Conservation (phyloP, 2,113 vertebrate genomes). For the Willisornis vidua region DNA sequence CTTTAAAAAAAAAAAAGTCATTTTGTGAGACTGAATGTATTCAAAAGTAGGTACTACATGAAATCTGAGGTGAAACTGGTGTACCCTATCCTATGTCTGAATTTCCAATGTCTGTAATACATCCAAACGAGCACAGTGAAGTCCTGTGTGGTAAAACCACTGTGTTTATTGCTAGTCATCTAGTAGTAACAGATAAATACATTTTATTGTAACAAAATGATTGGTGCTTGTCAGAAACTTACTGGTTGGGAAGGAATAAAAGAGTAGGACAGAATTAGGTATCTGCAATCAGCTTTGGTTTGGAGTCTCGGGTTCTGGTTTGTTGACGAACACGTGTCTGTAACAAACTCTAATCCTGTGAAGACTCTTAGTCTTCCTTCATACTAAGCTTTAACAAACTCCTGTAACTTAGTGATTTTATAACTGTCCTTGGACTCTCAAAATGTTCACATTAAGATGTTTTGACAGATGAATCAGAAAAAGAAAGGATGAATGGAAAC, state of each 20-base stretch:
- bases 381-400: not conserved
- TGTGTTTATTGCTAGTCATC: not conserved
- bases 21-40: not conserved
- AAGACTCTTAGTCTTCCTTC: not conserved
- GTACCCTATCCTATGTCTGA: not conserved
- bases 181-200: not conserved
- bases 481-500: not conserved
- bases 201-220: not conserved
- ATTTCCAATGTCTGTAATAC: not conserved
- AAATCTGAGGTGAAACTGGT: not conserved
- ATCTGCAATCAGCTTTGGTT: not conserved
- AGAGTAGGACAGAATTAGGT: not conserved
- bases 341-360: not conserved
- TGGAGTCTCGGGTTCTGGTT: not conserved
- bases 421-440: not conserved
- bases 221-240: not conserved
- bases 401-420: not conserved
- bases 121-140: not conserved
- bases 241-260: not conserved
- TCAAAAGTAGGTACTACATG: not conserved
- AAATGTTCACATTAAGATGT: not conserved
- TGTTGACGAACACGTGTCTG: rapidly evolving
- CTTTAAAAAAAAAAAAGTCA: too few relatives aligned
- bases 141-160: not conserved
- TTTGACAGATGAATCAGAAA: not conserved